Conservation (phyloP, 2,888 invertebrate genomes). For the Trichogramma evanescens region DNA sequence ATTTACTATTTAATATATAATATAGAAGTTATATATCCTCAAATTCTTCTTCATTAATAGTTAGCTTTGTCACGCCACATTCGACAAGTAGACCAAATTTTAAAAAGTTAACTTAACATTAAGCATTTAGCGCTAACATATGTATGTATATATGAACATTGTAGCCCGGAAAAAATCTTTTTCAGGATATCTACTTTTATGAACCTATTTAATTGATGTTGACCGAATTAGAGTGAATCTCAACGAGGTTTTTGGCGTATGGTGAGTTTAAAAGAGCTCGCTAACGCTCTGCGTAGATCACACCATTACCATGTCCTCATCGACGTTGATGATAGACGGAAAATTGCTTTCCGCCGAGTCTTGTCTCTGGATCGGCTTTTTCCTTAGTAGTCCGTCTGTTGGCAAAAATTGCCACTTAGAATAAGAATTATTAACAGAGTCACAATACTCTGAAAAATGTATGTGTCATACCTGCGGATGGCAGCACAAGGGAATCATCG, state of each 20-base stretch:
- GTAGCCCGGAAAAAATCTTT: conserved; percentile 14
- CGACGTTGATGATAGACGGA: conserved; percentile 43
- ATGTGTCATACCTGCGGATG: conserved; percentile 38
- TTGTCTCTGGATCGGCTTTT: conserved; percentile 43
- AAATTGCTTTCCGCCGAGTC: conserved; percentile 43
- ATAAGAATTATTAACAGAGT: neutral
- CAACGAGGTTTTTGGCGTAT: conserved; percentile 5
- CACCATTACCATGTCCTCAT: conserved; percentile 48
- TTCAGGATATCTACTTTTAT: conserved; percentile 11
- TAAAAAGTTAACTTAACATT: no score
- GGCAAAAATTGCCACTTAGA: neutral
- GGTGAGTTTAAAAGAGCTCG: conserved; percentile 18
- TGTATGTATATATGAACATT: conserved; percentile 21
- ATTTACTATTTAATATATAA: no score
- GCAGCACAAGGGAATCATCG: conserved; percentile 47
- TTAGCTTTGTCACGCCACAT: no score
- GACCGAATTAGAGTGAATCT: conserved; percentile 7
- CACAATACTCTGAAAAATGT: neutral
- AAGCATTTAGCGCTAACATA: no score
- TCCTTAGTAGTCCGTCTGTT: conserved; percentile 41
- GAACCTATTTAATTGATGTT: neutral
- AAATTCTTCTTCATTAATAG: no score
- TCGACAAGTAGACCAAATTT: conserved; percentile 18
- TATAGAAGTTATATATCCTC: no score
- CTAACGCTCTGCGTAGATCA: conserved; percentile 35